phyloP scores from a whole-genome alignment of 2,797 vertebrate species.

The Acipenser transmontanus region DNA sequence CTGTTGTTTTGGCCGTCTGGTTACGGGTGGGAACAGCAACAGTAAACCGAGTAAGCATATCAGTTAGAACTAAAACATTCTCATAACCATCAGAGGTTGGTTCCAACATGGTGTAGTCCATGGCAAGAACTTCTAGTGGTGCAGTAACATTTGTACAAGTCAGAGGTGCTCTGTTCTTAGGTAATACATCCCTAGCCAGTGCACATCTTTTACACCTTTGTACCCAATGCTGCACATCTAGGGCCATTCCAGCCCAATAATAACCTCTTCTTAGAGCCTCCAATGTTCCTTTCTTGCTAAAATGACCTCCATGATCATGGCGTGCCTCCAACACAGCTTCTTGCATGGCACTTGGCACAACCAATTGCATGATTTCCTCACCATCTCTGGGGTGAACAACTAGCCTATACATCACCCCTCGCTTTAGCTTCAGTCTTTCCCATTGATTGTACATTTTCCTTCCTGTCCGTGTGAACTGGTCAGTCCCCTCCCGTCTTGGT shows the following conservation, averaged over 20 bases:
- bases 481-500: no score
- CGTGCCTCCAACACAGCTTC: constrained; percentile 11
- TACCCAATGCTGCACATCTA: constrained; percentile 18
- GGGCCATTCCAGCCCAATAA: constrained; percentile 18
- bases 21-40: background rate
- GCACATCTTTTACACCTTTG: constrained; percentile 19
- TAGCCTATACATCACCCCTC: no score
- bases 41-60: background rate
- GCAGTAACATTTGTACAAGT: constrained; percentile 3
- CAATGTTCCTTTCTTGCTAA: constrained; percentile 13
- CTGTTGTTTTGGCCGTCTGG: background rate
- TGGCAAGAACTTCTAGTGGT: background rate
- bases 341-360: no score
- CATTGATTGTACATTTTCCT: no score
- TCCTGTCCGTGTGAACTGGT: no score
- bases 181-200: constrained; percentile 23
- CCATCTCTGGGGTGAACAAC: no score
- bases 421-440: no score
- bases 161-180: constrained; percentile 14
- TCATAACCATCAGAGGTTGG: background rate
- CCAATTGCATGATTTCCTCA: no score
- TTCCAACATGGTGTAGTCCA: background rate
- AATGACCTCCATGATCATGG: constrained; percentile 23
- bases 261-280: constrained; percentile 12
- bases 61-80: background rate